These are phyloP conservation scores for Corydoras sp. DNA, from an alignment of 2,113 vertebrate genomes.

Conservation along the genomic window DNA sequence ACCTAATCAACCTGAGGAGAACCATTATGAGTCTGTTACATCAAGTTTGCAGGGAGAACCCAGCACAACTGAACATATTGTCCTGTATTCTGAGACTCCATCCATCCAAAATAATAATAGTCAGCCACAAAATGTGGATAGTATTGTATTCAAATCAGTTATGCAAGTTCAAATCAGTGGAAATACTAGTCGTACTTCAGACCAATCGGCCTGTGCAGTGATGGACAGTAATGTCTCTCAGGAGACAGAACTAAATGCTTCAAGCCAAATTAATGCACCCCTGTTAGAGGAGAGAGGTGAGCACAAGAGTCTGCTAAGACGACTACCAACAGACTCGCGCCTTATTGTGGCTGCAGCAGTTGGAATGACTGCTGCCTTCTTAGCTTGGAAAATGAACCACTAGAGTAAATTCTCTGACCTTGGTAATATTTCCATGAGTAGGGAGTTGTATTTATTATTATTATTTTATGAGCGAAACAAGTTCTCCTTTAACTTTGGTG, in stretches of 20 bases:
- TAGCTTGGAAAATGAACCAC: slow-evolving; percentile 57
- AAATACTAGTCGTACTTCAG: neutral
- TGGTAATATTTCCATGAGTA: neutral
- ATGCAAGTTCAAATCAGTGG: neutral
- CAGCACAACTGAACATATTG: slow-evolving; percentile 31
- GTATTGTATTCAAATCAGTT: neutral
- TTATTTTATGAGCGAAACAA: too few species aligned
- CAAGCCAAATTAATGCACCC: neutral
- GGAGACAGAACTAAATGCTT: slow-evolving; percentile 14
- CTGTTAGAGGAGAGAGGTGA: slow-evolving; percentile 15
- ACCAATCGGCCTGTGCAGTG: neutral
- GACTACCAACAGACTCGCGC: slow-evolving; percentile 38
- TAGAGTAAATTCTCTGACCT: slow-evolving; percentile 11
- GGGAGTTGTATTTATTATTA: too few species aligned
- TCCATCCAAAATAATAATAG: slow-evolving; percentile 48
- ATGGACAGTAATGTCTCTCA: neutral
- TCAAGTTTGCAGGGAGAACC: slow-evolving; percentile 30
- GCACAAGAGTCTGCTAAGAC: neutral
- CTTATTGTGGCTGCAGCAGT: slow-evolving; percentile 53
- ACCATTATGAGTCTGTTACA: slow-evolving; percentile 48
- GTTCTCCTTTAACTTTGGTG: too few species aligned
- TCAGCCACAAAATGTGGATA: slow-evolving; percentile 31
- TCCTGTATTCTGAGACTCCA: slow-evolving; percentile 33
- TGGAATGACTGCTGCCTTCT: slow-evolving; percentile 46
- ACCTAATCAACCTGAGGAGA: slow-evolving; percentile 53